Base-by-base conservation (phyloP, 30 jellyfish, hydroid and myxozoan genomes). In the Catostylus mosaicus region DNA sequence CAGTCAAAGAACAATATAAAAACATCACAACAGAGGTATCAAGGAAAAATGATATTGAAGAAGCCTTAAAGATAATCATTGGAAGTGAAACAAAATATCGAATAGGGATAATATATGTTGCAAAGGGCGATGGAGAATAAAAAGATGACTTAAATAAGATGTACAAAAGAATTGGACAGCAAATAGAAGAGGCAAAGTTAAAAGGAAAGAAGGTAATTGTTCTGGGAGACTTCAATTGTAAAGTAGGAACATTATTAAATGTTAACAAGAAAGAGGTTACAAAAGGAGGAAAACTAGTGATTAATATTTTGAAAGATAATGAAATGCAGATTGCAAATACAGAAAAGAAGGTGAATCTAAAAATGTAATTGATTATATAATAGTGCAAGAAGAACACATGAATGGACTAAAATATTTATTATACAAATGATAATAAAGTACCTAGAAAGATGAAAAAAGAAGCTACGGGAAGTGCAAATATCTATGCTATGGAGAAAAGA, bases 191-290 rank as follows among this genome's bases (percentile, higher is more conserved):
- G 46, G 69, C 82, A 18, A 50, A 78, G 40, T 8, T 7, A 62
- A 38, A 40, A 11, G 84, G 54, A 11, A 23, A 57, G 30, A 78
- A 30, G 72, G 40, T 33, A 9, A 29, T 78, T 5, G 35, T 78
- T 36, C 36, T 78, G 89, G 70, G 84, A 45, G 83, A 78, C 46
- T 46, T 78, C 68, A 78, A 78, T 45, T 61, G 76, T 29, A 64
- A 78, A 24, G 51, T 24, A 22, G 73, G 84, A 26, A 34, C 29
- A 32, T 24, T 11, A n/a, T 20, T 40, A 22, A 46, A 64, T 14
- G 77, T 63, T 18, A 68, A 68, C 64, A 37, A 48, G 30, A 47
- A 45, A 36, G 80, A 77, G 22, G 66, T 50, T 16, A 27, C 67
- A 26, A 77, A 52, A 61, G 88, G 71, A 16, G 88, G 88, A 60